Percentiles rank a stretch among this genome's conserved stretches.
phyloP scores from a whole-genome alignment of 1,140 invertebrate species.

The Drosophila repletoides region DNA sequence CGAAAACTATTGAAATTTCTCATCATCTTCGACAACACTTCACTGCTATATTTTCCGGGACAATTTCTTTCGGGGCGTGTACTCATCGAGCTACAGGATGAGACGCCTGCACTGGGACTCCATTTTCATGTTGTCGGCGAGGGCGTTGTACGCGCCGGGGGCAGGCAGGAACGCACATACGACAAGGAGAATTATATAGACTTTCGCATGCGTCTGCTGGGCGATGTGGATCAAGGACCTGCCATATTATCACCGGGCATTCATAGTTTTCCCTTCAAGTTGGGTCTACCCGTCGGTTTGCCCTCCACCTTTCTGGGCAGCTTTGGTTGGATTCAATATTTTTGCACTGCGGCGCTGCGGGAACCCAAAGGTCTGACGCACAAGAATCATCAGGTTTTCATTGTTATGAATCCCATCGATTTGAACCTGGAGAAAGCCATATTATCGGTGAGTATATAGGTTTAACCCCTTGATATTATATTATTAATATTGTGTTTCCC shows the following conservation, averaged over 20 bases:
- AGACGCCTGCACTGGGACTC: slow-evolving; percentile 93
- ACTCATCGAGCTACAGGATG: slow-evolving; percentile 95
- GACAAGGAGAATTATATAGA: slow-evolving; percentile 98
- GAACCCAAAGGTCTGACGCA: slow-evolving; percentile 95
- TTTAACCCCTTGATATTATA: too few species aligned
- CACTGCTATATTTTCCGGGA: slow-evolving; percentile 95
- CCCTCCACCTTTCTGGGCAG: slow-evolving; percentile 97
- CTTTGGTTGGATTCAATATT: slow-evolving; percentile 98
- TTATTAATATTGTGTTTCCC: too few species aligned
- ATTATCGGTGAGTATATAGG: slow-evolving; percentile 86
- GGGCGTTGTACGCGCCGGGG: slow-evolving; percentile 91
- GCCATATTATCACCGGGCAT: slow-evolving; percentile 95
- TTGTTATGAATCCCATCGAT: slow-evolving; percentile 98
- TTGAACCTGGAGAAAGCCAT: slow-evolving; percentile 94
- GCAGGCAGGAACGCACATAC: slow-evolving; percentile 91
- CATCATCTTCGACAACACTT: slow-evolving; percentile 96
- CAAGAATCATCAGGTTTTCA: slow-evolving; percentile 98
- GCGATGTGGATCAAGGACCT: slow-evolving; percentile 91
- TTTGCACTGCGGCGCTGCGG: slow-evolving; percentile 94
- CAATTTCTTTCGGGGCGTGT: slow-evolving; percentile 95
- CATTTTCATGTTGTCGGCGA: slow-evolving; percentile 97
- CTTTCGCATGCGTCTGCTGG: slow-evolving; percentile 95
- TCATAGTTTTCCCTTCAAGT: slow-evolving; percentile 97
- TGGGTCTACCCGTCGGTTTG: slow-evolving; percentile 93
- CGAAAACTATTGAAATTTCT: slow-evolving; percentile 95